Percentiles rank a stretch among this genome's conserved stretches.
These are phyloP conservation scores for Leptonema lineaticorne DNA, from an alignment of 1,140 invertebrate species.

Conservation along the genomic window DNA sequence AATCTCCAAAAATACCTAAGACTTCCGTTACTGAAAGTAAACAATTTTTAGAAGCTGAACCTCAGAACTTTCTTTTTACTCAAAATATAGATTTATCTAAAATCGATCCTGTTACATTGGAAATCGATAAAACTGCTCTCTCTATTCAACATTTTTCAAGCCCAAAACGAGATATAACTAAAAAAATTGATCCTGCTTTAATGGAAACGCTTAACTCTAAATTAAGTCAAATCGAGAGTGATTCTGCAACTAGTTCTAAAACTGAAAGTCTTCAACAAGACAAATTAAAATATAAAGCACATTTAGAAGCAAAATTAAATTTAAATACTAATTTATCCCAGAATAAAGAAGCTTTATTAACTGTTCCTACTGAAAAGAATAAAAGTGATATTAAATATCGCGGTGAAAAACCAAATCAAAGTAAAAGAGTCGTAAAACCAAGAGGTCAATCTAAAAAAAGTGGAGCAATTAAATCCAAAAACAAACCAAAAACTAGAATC, in stretches of 20 bases:
- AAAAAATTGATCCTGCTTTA: slow-evolving; percentile 63
- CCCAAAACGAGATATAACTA: slow-evolving; percentile 67
- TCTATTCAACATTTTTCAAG: slow-evolving; percentile 63
- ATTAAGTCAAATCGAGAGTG: slow-evolving; percentile 69
- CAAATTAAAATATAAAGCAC: slow-evolving; percentile 56
- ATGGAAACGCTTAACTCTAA: slow-evolving; percentile 70
- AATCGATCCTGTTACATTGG: slow-evolving; percentile 66
- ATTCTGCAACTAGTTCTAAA: slow-evolving; percentile 67
- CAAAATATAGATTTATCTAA: slow-evolving; percentile 72
- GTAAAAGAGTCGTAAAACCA: slow-evolving; percentile 58
- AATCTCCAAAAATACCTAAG: slow-evolving; percentile 53
- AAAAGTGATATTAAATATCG: slow-evolving; percentile 57
- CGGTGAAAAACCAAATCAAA: slow-evolving; percentile 53
- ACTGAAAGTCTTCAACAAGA: slow-evolving; percentile 66
- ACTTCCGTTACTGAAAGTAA: slow-evolving; percentile 49
- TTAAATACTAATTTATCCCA: slow-evolving; percentile 45
- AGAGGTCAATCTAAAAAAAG: slow-evolving; percentile 58
- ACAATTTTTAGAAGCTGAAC: slow-evolving; percentile 53
- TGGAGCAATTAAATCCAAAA: slow-evolving; percentile 54
- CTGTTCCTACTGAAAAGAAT: slow-evolving; percentile 53
- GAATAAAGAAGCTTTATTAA: slow-evolving; percentile 50
- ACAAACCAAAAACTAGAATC: slow-evolving; percentile 65
- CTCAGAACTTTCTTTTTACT: slow-evolving; percentile 64
- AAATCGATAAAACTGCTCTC: slow-evolving; percentile 63
- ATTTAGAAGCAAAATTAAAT: slow-evolving; percentile 54